Percentiles rank a stretch among this genome's conserved stretches.
phyloP scores from a whole-genome alignment of 2,797 vertebrate genomes.

The Pogonophryne albipinna region DNA sequence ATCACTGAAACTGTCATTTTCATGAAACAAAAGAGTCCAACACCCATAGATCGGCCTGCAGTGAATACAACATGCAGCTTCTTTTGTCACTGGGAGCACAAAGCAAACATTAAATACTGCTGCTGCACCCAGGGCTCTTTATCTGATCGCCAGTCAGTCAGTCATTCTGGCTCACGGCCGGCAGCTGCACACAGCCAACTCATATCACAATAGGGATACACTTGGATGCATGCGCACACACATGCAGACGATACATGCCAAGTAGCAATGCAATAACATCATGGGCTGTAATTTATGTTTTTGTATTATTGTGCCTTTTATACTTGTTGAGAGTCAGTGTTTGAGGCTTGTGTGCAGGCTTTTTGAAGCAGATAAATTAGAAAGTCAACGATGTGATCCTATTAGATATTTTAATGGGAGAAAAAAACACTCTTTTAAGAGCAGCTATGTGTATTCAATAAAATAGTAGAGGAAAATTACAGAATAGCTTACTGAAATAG shows the following conservation, averaged over 20 bases:
- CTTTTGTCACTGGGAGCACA: constrained; percentile 74
- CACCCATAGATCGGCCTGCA: constrained; percentile 31
- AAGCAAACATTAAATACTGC: constrained; percentile 79
- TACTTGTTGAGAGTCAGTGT: constrained; percentile 10
- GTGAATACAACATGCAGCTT: constrained; percentile 46
- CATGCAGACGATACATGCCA: constrained; percentile 41
- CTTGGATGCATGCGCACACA: constrained; percentile 61
- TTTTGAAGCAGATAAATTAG: constrained; percentile 46
- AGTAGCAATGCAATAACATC: constrained; percentile 50
- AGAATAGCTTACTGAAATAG: neutral
- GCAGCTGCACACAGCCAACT: constrained; percentile 75
- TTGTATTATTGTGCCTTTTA: constrained; percentile 19
- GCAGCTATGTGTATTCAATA: neutral
- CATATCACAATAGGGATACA: constrained; percentile 70
- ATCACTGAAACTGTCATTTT: constrained; percentile 25
- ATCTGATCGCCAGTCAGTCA: constrained; percentile 81
- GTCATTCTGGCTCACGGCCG: constrained; percentile 58
- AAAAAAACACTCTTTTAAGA: neutral
- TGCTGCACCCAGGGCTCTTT: constrained; percentile 68
- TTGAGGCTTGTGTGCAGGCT: constrained; percentile 1
- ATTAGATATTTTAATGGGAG: neutral
- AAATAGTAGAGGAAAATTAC: neutral
- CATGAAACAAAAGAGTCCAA: constrained; percentile 45
- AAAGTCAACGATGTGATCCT: constrained; percentile 18
- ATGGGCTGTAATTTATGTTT: constrained; percentile 37